phyloP scores from a whole-genome alignment of 1,140 invertebrate genomes.

The Drosophila micromelanica region DNA sequence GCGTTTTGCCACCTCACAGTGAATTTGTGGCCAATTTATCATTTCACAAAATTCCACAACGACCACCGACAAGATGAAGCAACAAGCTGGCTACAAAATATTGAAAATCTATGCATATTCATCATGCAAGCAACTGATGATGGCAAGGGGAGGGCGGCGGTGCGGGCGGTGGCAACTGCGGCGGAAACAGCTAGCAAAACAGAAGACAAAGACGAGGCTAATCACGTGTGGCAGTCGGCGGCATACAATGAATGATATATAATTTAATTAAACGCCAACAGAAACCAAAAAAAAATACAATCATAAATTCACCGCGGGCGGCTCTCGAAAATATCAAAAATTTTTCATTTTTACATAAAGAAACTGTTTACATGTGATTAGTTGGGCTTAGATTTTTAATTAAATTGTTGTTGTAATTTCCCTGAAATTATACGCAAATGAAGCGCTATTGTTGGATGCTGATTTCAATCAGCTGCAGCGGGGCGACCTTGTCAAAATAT shows the following conservation, averaged over 20 bases:
- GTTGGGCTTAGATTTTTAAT: conserved; percentile 27
- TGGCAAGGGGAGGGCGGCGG: neutral
- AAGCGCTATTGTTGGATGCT: conserved; percentile 60
- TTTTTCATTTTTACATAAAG: conserved; percentile 67
- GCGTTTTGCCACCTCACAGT: conserved; percentile 72
- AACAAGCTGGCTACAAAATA: conserved; percentile 60
- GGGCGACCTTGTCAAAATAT: conserved; percentile 54
- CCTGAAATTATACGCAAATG: conserved; percentile 60
- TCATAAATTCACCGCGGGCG: neutral
- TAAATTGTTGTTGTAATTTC: conserved; percentile 42
- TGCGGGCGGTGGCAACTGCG: neutral
- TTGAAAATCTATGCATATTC: conserved; percentile 63
- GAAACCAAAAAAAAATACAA: neutral
- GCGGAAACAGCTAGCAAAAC: conserved; percentile 19
- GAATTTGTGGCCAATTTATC: conserved; percentile 79
- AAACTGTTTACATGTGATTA: conserved; percentile 58
- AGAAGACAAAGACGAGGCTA: conserved; percentile 49
- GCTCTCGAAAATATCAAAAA: conserved; percentile 22
- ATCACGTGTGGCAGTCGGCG: conserved; percentile 65
- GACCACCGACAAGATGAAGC: conserved; percentile 55
- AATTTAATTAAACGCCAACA: conserved; percentile 67
- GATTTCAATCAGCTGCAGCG: conserved; percentile 16
- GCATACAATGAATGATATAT: conserved; percentile 54
- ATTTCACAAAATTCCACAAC: conserved; percentile 76
- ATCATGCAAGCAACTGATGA: conserved; percentile 23